Percentiles rank a stretch among this genome's conserved stretches.
These are phyloP conservation scores for Seladonia tumulorum DNA, from an alignment of 2,888 invertebrate species.

Conservation along the genomic window DNA sequence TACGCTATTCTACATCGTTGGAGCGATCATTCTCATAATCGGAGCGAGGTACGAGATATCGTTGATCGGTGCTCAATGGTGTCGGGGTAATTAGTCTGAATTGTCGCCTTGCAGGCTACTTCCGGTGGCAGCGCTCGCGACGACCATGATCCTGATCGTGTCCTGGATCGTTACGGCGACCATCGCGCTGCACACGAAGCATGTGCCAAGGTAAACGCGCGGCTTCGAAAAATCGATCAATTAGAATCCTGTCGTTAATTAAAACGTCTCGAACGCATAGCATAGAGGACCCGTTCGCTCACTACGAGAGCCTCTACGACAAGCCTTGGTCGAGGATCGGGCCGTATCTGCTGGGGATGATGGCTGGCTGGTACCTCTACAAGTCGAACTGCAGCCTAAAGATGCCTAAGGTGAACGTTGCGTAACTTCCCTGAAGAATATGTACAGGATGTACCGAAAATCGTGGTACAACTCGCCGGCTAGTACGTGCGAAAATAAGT, in stretches of 20 bases:
- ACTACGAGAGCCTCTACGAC: constrained; percentile 79
- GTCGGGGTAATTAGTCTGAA: background rate
- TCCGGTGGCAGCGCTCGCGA: constrained; percentile 78
- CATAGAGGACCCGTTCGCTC: constrained; percentile 76
- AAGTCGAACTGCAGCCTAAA: constrained; percentile 75
- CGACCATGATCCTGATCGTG: constrained; percentile 82
- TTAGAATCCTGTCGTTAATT: background rate
- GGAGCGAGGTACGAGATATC: constrained; percentile 87
- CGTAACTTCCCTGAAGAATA: background rate
- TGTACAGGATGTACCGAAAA: background rate
- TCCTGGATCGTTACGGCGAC: constrained; percentile 85
- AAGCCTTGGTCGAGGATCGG: constrained; percentile 83
- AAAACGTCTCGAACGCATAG: constrained; percentile 60
- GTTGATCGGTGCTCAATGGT: background rate
- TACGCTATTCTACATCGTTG: constrained; percentile 91
- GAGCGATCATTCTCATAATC: constrained; percentile 88
- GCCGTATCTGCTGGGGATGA: constrained; percentile 83
- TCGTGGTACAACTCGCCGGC: background rate
- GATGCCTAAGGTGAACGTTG: constrained; percentile 69
- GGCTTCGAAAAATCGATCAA: background rate
- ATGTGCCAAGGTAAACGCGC: constrained; percentile 76
- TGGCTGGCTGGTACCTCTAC: constrained; percentile 78
- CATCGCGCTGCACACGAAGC: constrained; percentile 81
- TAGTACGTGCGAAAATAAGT: too few species aligned
- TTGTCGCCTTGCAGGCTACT: constrained; percentile 67